phyloP scores from a whole-genome alignment of 2,888 invertebrate genomes.

The Chloroclysta siterata region DNA sequence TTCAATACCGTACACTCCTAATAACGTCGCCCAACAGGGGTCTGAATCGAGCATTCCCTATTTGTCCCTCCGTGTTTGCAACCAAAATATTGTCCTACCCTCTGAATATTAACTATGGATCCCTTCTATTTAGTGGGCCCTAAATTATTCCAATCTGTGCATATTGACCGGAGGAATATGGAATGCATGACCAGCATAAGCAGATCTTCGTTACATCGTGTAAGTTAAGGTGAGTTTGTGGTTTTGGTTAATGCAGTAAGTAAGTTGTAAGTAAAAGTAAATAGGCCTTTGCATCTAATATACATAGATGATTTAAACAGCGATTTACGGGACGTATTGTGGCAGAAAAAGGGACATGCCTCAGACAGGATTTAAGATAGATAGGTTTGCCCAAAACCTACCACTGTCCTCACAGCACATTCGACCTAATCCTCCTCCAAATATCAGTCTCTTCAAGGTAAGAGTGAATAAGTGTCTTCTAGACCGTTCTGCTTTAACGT shows the following conservation, averaged over 20 bases:
- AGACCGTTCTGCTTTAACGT: too few relatives aligned
- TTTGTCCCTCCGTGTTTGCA: slow-evolving; percentile 58
- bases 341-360: too few relatives aligned
- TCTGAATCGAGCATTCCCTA: slow-evolving; percentile 68
- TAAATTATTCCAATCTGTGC: slow-evolving; percentile 74
- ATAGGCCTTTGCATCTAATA: too few relatives aligned
- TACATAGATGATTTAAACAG: too few relatives aligned
- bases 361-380: too few relatives aligned
- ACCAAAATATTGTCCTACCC: slow-evolving; percentile 73
- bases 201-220: slow-evolving; percentile 41
- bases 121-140: slow-evolving; percentile 72
- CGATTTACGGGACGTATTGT: too few relatives aligned
- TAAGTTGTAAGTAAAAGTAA: too few relatives aligned
- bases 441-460: too few relatives aligned
- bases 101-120: slow-evolving; percentile 75
- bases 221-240: background rate
- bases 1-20: slow-evolving; percentile 14
- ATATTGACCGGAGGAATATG: slow-evolving; percentile 71
- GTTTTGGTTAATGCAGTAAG: background rate
- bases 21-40: slow-evolving; percentile 47
- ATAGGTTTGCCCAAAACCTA: too few relatives aligned
- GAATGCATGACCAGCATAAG: slow-evolving; percentile 54
- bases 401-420: too few relatives aligned
- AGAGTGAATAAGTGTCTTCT: too few relatives aligned
- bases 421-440: too few relatives aligned